These are phyloP conservation scores for Meta bourneti DNA, from an alignment of 2,888 invertebrate genomes.

Conservation along the genomic window DNA sequence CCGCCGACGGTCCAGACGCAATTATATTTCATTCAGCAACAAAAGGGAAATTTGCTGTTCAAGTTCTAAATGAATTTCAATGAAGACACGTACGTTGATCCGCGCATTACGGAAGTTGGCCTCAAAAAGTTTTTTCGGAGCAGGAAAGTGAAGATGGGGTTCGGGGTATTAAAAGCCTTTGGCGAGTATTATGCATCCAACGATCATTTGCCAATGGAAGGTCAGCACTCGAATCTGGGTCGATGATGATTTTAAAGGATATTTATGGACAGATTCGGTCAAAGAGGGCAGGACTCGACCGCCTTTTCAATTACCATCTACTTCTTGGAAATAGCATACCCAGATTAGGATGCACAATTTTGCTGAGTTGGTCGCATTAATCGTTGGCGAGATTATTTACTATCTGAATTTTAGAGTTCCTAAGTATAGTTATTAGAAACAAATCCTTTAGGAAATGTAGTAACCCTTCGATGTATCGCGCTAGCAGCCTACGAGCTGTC, in stretches of 20 bases:
- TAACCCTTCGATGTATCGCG: no score
- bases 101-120: background rate
- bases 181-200: background rate
- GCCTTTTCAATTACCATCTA: conserved; percentile 13
- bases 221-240: conserved; percentile 41
- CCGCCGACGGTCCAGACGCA: no score
- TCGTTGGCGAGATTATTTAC: no score
- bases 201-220: conserved; percentile 4
- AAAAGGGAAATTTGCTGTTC: no score
- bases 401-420: no score
- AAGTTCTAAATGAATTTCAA: background rate
- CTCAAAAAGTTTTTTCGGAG: background rate
- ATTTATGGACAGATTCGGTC: conserved; percentile 28
- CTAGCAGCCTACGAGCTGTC: no score
- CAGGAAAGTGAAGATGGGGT: background rate
- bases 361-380: no score
- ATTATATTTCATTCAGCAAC: no score
- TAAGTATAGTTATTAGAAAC: no score
- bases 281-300: conserved; percentile 22
- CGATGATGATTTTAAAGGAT: conserved; percentile 5
- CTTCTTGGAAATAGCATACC: no score
- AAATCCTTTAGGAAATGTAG: no score
- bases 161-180: conserved; percentile 17
- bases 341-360: no score
- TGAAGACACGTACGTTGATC: background rate